phyloP scores from a whole-genome alignment of 2,113 vertebrate species.

The Clarias magur region DNA sequence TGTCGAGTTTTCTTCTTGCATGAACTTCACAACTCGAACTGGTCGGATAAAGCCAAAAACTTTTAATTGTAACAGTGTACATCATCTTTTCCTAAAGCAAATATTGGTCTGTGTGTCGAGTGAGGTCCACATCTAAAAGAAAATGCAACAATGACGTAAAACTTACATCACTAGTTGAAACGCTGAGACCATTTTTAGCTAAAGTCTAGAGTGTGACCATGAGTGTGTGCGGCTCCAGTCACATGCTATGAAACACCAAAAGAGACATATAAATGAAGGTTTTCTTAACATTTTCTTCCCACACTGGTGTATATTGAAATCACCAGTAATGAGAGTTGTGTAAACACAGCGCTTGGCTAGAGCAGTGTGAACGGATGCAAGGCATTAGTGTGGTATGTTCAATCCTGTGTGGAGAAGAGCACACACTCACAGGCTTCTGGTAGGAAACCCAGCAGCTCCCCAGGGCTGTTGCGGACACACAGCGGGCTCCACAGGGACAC shows the following conservation, averaged over 20 bases:
- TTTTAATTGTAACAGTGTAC: no score
- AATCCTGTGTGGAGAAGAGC: constrained; percentile 31
- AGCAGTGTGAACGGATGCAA: constrained; percentile 19
- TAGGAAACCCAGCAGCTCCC: constrained; percentile 44
- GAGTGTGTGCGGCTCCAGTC: background rate
- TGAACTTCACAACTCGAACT: background rate
- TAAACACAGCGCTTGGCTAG: background rate
- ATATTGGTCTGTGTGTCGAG: background rate
- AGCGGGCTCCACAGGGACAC: constrained; percentile 48
- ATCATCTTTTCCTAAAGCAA: background rate
- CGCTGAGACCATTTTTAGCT: background rate
- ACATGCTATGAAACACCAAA: background rate
- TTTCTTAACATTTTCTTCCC: background rate
- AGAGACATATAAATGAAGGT: background rate
- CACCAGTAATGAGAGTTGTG: background rate
- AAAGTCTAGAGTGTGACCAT: background rate
- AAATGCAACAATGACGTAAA: background rate
- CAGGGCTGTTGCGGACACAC: constrained; percentile 45
- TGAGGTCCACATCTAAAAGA: background rate
- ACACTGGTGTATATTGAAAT: background rate
- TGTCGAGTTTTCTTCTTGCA: background rate
- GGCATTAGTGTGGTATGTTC: constrained; percentile 3
- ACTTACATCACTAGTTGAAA: background rate
- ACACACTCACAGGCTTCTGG: constrained; percentile 25
- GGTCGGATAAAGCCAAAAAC: background rate